Percentiles rank a stretch among this genome's conserved stretches.
Evolutionary conservation across 2,113 vertebrate genomes (phyloP).

Genomic region (Rana temporaria): DNA sequence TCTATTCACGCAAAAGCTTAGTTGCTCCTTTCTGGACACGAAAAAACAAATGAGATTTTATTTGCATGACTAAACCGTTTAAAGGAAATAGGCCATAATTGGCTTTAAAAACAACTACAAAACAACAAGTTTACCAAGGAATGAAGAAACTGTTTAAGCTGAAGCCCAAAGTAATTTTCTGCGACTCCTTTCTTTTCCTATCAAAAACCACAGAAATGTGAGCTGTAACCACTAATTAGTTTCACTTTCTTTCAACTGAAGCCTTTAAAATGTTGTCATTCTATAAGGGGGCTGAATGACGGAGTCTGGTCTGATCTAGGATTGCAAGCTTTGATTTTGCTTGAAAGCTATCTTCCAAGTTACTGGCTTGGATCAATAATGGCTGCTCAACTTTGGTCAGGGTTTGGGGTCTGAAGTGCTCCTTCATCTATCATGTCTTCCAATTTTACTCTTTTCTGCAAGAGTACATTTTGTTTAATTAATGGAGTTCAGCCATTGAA

Average conservation of each 20-base stretch:
- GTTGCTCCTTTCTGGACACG: too few relatives aligned
- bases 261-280: background rate
- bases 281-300: background rate
- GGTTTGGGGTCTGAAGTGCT: too few relatives aligned
- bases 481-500: too few relatives aligned
- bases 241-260: slow-evolving; percentile 10
- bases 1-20: too few relatives aligned
- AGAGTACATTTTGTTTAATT: too few relatives aligned
- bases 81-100: background rate
- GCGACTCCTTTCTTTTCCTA: background rate
- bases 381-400: too few relatives aligned
- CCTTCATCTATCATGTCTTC: too few relatives aligned
- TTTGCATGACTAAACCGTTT: slow-evolving; percentile 1
- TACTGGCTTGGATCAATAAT: too few relatives aligned
- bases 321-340: too few relatives aligned
- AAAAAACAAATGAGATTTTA: background rate
- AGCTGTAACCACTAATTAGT: slow-evolving; percentile 5
- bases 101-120: background rate
- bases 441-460: too few relatives aligned
- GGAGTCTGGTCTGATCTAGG: too few relatives aligned
- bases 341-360: too few relatives aligned
- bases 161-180: background rate
- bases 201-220: slow-evolving; percentile 21
- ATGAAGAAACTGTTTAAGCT: background rate
- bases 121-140: background rate